Evolutionary conservation across 2,113 vertebrate genomes (phyloP).

Genomic region (Gulo gulo): DNA sequence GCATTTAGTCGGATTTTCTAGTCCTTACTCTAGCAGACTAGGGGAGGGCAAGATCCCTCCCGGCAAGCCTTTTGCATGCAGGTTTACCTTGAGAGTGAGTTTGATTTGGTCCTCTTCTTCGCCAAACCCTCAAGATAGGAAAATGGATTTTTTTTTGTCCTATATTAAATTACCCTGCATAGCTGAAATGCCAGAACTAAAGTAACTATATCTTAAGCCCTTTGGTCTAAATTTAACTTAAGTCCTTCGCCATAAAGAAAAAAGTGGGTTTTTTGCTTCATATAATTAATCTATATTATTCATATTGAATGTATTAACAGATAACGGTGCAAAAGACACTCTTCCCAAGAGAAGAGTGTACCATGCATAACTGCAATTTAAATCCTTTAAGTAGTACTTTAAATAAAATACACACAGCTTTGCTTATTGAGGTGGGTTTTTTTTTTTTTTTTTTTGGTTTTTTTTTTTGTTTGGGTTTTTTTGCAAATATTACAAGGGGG

Average conservation of each 20-base stretch:
- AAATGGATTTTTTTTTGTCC: conserved; percentile 27
- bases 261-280: conserved; percentile 77
- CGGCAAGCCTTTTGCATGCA: neutral
- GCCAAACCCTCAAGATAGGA: conserved; percentile 33
- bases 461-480: neutral
- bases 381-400: conserved; percentile 73
- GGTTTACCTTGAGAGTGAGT: conserved; percentile 28
- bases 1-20: conserved; percentile 38
- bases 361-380: conserved; percentile 75
- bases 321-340: conserved; percentile 81
- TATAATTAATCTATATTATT: conserved; percentile 81
- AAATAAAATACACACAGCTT: conserved; percentile 56
- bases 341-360: conserved; percentile 82
- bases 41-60: neutral
- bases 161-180: neutral
- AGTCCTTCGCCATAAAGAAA: conserved; percentile 72
- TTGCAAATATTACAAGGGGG: conserved; percentile 63
- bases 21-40: neutral
- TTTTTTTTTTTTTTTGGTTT: neutral
- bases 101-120: neutral
- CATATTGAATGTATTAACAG: conserved; percentile 88
- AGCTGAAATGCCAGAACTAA: conserved; percentile 69
- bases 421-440: conserved; percentile 48
- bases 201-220: conserved; percentile 71
- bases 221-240: conserved; percentile 70